Percentiles rank a stretch among this genome's conserved stretches.
phyloP scores from a whole-genome alignment of 2,797 vertebrate species.

The Huso huso region DNA sequence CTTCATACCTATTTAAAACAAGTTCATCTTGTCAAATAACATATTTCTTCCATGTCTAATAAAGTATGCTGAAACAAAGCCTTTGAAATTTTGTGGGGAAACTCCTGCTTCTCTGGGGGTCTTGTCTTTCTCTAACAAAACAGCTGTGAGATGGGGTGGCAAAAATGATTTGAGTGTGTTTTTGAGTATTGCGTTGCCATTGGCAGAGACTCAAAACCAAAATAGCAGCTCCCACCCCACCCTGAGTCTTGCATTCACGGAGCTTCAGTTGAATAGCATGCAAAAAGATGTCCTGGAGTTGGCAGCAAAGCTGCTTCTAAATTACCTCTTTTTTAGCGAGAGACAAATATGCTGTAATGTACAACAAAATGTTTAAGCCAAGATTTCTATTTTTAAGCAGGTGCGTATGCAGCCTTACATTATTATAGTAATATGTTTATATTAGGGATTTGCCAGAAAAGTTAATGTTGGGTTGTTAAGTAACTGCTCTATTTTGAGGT shows the following conservation, averaged over 20 bases:
- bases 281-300: conserved; percentile 36
- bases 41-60: too few relatives aligned
- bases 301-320: conserved; percentile 38
- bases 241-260: conserved; percentile 16
- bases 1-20: too few relatives aligned
- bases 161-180: too few relatives aligned
- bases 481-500: too few relatives aligned
- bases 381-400: conserved; percentile 23
- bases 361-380: conserved; percentile 31
- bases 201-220: conserved; percentile 6
- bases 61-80: too few relatives aligned
- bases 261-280: conserved; percentile 32
- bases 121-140: too few relatives aligned
- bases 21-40: too few relatives aligned
- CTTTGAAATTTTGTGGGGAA: too few relatives aligned
- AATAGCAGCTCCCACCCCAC: conserved; percentile 8
- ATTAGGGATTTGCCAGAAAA: conserved; percentile 32
- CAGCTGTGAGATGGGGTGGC: too few relatives aligned
- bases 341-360: conserved; percentile 38
- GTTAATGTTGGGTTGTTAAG: conserved; percentile 18
- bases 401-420: conserved; percentile 28
- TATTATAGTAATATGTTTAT: conserved; percentile 21
- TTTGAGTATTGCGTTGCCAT: neutral
- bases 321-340: conserved; percentile 37
- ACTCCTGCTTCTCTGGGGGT: too few relatives aligned